phyloP scores from a whole-genome alignment of 2,888 invertebrate species.

The Epistrophe grossulariae region DNA sequence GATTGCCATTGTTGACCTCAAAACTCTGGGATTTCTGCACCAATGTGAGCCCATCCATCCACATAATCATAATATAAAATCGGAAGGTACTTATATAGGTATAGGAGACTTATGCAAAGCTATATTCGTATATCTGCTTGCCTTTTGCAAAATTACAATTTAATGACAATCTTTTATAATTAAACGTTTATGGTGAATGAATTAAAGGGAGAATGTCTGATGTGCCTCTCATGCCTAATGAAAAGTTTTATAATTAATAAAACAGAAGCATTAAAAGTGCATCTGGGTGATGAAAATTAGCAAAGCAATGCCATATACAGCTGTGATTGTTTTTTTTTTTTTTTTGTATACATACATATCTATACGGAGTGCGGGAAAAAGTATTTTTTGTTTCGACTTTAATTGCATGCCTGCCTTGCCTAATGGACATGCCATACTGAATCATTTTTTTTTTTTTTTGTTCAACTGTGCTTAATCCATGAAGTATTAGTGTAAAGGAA shows the following conservation, averaged over 20 bases:
- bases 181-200: constrained; percentile 69
- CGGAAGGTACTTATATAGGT: not conserved
- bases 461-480: constrained; percentile 61
- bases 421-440: constrained; percentile 66
- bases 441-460: constrained; percentile 61
- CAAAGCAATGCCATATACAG: not conserved
- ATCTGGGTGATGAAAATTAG: constrained; percentile 70
- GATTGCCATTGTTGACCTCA: constrained; percentile 58
- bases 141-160: constrained; percentile 67
- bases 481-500: constrained; percentile 64
- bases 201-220: constrained; percentile 67
- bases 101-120: not conserved
- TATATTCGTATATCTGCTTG: not conserved
- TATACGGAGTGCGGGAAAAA: not conserved
- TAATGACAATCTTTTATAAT: constrained; percentile 72
- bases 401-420: constrained; percentile 65
- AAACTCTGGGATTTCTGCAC: constrained; percentile 47
- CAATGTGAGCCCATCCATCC: constrained; percentile 19
- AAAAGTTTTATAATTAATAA: constrained; percentile 75
- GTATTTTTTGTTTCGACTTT: constrained; percentile 28
- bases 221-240: constrained; percentile 55
- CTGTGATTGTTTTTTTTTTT: not conserved
- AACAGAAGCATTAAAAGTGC: constrained; percentile 74
- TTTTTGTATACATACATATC: not conserved
- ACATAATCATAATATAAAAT: constrained; percentile 12